Evolutionary conservation across 2,113 vertebrate genomes (phyloP).

Genomic region (Ciconia boyciana): DNA sequence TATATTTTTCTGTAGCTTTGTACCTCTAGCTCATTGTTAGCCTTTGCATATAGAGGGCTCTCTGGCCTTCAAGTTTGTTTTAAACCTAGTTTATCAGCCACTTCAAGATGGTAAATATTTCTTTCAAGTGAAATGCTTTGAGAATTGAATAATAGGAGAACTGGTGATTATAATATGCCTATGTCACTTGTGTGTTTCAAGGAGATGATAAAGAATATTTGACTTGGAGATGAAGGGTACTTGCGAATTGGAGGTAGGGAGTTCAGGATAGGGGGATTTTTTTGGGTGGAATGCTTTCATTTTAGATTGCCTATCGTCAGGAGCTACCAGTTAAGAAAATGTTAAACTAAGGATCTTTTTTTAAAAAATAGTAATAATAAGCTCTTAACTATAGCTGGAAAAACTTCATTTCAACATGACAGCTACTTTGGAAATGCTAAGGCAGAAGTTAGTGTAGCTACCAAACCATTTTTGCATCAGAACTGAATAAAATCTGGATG

Average conservation of each 20-base stretch:
- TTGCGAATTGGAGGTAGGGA: neutral
- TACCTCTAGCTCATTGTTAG: neutral
- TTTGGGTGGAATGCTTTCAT: neutral
- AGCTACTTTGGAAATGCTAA: neutral
- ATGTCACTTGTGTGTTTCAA: neutral
- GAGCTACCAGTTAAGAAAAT: neutral
- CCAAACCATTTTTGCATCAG: neutral
- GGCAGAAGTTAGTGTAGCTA: neutral
- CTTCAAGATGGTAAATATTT: constrained; percentile 17
- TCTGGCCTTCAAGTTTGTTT: neutral
- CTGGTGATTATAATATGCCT: neutral
- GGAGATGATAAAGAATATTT: constrained; percentile 13
- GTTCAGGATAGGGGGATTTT: neutral
- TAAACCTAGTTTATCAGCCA: constrained; percentile 4
- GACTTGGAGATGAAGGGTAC: neutral
- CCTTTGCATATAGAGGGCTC: neutral
- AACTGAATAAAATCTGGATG: neutral
- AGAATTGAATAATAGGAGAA: neutral
- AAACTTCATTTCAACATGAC: neutral
- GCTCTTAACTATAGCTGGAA: neutral
- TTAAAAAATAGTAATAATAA: neutral
- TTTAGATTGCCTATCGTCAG: neutral
- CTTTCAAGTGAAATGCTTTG: neutral
- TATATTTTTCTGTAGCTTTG: neutral
- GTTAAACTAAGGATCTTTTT: neutral